A percentile compares a stretch with the other conserved stretches of the same genome.
phyloP scores from a whole-genome alignment of 2,888 invertebrate species.

The Andrena praecox region DNA sequence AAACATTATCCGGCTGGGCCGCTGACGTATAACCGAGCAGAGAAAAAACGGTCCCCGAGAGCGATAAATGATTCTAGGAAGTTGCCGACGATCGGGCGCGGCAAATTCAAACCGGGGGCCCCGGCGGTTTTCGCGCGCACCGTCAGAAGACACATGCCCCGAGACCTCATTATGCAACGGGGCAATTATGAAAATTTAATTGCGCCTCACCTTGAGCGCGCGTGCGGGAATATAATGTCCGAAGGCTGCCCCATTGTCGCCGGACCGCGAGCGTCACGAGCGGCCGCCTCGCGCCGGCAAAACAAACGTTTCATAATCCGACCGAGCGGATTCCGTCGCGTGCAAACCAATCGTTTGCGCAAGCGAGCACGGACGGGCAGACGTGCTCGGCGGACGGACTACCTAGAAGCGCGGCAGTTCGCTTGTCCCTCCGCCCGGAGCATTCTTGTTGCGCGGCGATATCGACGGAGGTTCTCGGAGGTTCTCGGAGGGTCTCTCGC shows the following conservation, averaged over 20 bases:
- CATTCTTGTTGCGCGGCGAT: conserved; percentile 32
- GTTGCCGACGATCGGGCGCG: conserved; percentile 4
- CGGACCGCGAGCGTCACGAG: conserved; percentile 53
- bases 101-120: conserved; percentile 47
- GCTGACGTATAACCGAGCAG: conserved; percentile 1
- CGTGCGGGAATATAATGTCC: conserved; percentile 71
- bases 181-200: conserved; percentile 79
- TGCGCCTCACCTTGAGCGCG: conserved; percentile 76
- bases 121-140: conserved; percentile 15
- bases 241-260: conserved; percentile 73
- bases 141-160: conserved; percentile 25
- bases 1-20: background rate
- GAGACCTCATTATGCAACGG: conserved; percentile 73
- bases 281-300: conserved; percentile 68
- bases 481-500: conserved; percentile 1
- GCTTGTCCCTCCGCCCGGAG: conserved; percentile 10
- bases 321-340: conserved; percentile 65
- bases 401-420: conserved; percentile 8
- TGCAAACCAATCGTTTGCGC: conserved; percentile 66
- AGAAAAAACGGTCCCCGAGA: conserved; percentile 16
- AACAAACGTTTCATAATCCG: conserved; percentile 75
- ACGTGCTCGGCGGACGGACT: conserved; percentile 24
- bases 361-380: conserved; percentile 35
- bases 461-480: conserved; percentile 24
- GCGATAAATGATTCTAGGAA: conserved; percentile 36